Conservation (phyloP, 2,888 invertebrate genomes). For the Cotesia congregata region DNA sequence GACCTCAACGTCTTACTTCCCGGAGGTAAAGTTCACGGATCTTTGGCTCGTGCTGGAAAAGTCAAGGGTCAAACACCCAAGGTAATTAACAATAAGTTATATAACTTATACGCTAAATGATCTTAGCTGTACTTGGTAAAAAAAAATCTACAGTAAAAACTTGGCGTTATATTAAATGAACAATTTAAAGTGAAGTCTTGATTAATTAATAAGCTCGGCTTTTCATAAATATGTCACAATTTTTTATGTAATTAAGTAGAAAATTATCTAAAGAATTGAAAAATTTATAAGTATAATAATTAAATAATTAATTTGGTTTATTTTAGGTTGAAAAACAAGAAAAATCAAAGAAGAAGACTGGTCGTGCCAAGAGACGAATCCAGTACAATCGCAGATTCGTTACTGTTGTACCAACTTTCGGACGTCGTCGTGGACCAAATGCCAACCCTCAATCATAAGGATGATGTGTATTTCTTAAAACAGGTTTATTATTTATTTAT, state of each 20-base stretch:
- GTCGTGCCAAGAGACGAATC: slow-evolving; percentile 97
- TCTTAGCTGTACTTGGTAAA: slow-evolving; percentile 53
- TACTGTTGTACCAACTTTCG: slow-evolving; percentile 95
- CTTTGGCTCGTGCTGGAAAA: slow-evolving; percentile 99
- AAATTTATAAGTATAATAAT: neutral
- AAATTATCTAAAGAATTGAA: too few relatives aligned
- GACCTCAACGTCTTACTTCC: too few relatives aligned
- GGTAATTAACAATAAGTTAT: slow-evolving; percentile 67
- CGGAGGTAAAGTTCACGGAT: slow-evolving; percentile 96
- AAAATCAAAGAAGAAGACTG: slow-evolving; percentile 99
- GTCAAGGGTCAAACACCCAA: slow-evolving; percentile 99
- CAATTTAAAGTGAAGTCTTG: slow-evolving; percentile 62
- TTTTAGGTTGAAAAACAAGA: slow-evolving; percentile 95
- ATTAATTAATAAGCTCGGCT: slow-evolving; percentile 50
- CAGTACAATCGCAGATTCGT: slow-evolving; percentile 99
- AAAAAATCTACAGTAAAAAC: slow-evolving; percentile 51
- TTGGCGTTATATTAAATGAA: slow-evolving; percentile 54
- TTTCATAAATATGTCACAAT: slow-evolving; percentile 59
- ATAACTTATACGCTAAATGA: slow-evolving; percentile 29
- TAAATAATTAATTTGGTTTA: slow-evolving; percentile 27
- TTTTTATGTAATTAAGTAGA: too few relatives aligned
- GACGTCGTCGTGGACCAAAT: slow-evolving; percentile 97
- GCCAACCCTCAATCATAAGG: slow-evolving; percentile 80
- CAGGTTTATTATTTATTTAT: too few relatives aligned
- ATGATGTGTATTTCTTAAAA: too few relatives aligned